Base-by-base conservation (phyloP, 1,140 invertebrate genomes). In the Eufriesea mexicana region DNA sequence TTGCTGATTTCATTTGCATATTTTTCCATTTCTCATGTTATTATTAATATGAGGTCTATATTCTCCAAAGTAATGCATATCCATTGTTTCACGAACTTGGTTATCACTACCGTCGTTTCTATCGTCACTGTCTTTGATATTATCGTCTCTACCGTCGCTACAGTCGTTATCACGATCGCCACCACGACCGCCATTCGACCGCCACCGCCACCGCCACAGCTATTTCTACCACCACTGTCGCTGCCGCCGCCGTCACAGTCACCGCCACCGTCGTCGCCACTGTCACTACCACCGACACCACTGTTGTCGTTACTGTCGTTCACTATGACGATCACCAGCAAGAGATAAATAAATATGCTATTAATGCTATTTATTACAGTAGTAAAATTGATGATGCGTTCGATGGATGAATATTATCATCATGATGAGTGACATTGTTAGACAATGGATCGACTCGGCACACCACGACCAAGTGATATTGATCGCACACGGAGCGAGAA, bases 401-500 rank as follows among this genome's bases (percentile, higher is more conserved):
- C 85, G 85, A 78, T 67, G 62, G 76, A 79, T 72, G 78, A 62
- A 76, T 54, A 82, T 85, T 76, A 86, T 82, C 84, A 75, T 25
- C 61, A 70, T 42, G 25, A 72, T 42, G 55, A 59, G 62, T 67
- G 66, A 61, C 81, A 85, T 88, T 82, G 87, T 91, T 87, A 89
- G 82, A 89, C 88, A 86, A 88, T 80, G 85, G 82, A 86, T 92
- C 89, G 89, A 91, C 86, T 90, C 88, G 84, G 84, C 88, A 91
- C 89, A 90, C 87, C 83, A 89, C 88, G 88, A 90, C 91, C 89
- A 89, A 93, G 91, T 91, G 92, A 92, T 94, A 94, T 93, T 90
- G 92, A 94, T 93, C 92, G 85, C 78, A 86, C 61, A 62, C 73
- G n/a, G 5, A 77, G 25, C 73, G 72, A 76, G 16, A 74, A 61